Conservation (phyloP, 2,888 invertebrate species). For the Ceraclea dissimilis region DNA sequence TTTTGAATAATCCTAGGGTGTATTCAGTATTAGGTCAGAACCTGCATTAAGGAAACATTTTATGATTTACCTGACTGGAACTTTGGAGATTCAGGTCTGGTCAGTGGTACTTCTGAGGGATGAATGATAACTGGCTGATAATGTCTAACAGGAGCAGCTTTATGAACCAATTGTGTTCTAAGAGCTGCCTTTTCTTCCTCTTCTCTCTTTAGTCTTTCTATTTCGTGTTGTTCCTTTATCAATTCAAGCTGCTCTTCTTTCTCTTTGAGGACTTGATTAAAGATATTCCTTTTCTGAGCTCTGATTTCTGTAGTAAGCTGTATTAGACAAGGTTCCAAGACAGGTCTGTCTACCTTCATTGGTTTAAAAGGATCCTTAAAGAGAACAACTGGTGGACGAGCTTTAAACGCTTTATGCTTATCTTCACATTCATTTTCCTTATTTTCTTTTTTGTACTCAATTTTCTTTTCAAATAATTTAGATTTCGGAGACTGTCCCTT, state of each 20-base stretch:
- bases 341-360: constrained; percentile 39
- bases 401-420: constrained; percentile 47
- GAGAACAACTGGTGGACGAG: constrained; percentile 53
- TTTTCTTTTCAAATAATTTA: constrained; percentile 35
- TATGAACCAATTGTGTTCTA: constrained; percentile 52
- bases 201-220: constrained; percentile 34
- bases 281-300: constrained; percentile 53
- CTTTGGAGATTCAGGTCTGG: constrained; percentile 57
- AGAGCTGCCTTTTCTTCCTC: constrained; percentile 45
- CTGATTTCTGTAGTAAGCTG: constrained; percentile 57
- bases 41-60: too few species aligned
- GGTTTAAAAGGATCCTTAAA: constrained; percentile 60
- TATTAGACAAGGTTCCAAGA: constrained; percentile 46
- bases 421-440: constrained; percentile 36
- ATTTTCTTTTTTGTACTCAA: constrained; percentile 25
- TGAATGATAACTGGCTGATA: constrained; percentile 45
- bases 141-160: constrained; percentile 54
- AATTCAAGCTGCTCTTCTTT: constrained; percentile 38
- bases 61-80: constrained; percentile 29
- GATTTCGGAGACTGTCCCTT: constrained; percentile 31
- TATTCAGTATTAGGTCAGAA: too few species aligned
- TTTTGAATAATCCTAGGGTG: too few species aligned
- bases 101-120: constrained; percentile 48
- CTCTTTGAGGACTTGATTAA: constrained; percentile 49
- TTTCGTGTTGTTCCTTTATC: constrained; percentile 36